Base-by-base conservation (phyloP, 2,797 vertebrate genomes). In the Holocentrus rufus region DNA sequence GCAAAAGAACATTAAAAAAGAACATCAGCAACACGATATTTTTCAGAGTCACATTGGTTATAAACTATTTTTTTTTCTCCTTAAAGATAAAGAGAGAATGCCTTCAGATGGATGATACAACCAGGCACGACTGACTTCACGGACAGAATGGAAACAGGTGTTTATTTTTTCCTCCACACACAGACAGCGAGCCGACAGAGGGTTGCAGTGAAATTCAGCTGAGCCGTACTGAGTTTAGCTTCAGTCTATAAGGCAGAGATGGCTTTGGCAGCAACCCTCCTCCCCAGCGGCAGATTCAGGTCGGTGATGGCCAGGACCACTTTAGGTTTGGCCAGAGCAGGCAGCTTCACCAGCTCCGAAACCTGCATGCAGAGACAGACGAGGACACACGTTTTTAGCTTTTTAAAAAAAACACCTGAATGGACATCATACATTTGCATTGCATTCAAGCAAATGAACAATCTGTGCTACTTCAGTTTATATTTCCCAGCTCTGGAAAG, bases 251-350 rank as follows among this genome's bases (percentile, higher is more conserved):
- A 89, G 0, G 97, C 94, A 0, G 97, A 93, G 0, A 99, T 96
- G 79, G 97, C 97, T 92, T 99, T 99, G 77, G 98, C 97, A 0
- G 98, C 98, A 0, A 99, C 96, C 14, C 97, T 95, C 62, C 97
- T 95, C 3, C 97, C 97, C 85, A 98, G 92, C 0, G 97, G 96
- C 83, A 99, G 93, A 60, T 94, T 96, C 82, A 99, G 94, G 84
- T 99, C 97, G 0, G 97, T 98, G 92, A 99, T 97, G 68, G 97
- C 96, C 87, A 99, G 87, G 5, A 99, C 95, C 0, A 96, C 96
- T 89, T 93, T 96, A 56, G 97, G 98, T 73, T 95, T 98, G 83
- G 97, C 97, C 90, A 99, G 93, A 55, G 95, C 95, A 2, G 97
- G 96, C 14, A 98, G 94, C 84, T 99, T 99, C 84, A 99, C 96